phyloP scores from a whole-genome alignment of 1,140 invertebrate species.

The Hestina assimilis region DNA sequence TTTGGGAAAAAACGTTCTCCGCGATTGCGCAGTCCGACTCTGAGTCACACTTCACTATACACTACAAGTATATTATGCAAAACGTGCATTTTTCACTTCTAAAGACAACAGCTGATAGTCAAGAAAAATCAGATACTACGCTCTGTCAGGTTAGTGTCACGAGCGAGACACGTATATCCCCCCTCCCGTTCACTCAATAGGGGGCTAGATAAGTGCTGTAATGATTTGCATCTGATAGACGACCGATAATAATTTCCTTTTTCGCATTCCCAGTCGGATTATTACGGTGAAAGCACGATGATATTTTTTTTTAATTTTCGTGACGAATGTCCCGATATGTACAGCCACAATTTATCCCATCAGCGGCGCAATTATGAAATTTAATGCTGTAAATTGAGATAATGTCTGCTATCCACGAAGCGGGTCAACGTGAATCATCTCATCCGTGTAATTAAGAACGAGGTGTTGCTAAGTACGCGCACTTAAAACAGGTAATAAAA shows the following conservation, averaged over 20 bases:
- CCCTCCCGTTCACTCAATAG: conserved; percentile 44
- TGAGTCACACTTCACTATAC: conserved; percentile 51
- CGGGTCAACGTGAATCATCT: conserved; percentile 53
- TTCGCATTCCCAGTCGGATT: conserved; percentile 47
- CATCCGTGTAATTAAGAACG: conserved; percentile 42
- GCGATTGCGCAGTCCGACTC: conserved; percentile 43
- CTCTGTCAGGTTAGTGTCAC: conserved; percentile 63
- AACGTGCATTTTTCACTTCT: conserved; percentile 51
- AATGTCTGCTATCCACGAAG: conserved; percentile 41
- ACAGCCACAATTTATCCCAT: conserved; percentile 18
- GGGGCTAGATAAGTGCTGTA: conserved; percentile 62
- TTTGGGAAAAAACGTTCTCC: conserved; percentile 46
- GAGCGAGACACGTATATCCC: conserved; percentile 31
- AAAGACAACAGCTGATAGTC: conserved; percentile 61
- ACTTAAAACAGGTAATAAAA: conserved; percentile 11
- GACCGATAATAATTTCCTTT: conserved; percentile 65
- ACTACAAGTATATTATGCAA: conserved; percentile 45
- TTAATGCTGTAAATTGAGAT: conserved; percentile 54
- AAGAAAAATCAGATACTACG: conserved; percentile 57
- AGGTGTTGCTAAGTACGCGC: conserved; percentile 22
- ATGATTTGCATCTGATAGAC: conserved; percentile 70
- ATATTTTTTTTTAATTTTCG: too few species aligned
- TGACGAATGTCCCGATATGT: conserved; percentile 19
- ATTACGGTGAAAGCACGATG: conserved; percentile 55
- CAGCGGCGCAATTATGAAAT: conserved; percentile 47